Evolutionary conservation across 2,113 vertebrate species (phyloP).

Genomic region (Percina caprodes): DNA sequence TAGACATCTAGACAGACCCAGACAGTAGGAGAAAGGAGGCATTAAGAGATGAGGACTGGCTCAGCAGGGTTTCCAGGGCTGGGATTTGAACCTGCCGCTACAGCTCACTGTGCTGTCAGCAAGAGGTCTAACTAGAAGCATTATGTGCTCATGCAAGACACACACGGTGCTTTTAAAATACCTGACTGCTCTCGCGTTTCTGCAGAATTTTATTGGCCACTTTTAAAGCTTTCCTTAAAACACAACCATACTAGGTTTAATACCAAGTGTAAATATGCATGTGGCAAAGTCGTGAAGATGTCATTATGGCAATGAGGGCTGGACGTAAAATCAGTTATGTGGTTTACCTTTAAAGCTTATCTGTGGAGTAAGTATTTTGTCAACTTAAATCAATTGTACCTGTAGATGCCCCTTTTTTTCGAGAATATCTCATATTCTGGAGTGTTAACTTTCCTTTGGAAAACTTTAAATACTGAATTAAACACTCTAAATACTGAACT

Average conservation of each 20-base stretch:
- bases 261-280: background rate
- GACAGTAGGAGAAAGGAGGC: conserved; percentile 54
- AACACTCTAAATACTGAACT: too few relatives aligned
- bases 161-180: conserved; percentile 51
- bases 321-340: background rate
- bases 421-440: background rate
- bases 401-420: too few relatives aligned
- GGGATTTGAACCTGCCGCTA: conserved; percentile 75
- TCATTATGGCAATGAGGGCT: background rate
- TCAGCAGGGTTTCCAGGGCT: conserved; percentile 45
- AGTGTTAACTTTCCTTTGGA: background rate
- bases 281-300: background rate
- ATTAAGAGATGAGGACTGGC: conserved; percentile 50
- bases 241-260: background rate
- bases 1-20: conserved; percentile 48
- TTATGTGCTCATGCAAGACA: conserved; percentile 43
- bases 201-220: background rate
- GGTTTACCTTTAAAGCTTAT: background rate
- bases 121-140: conserved; percentile 49
- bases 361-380: background rate
- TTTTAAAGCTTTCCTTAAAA: background rate
- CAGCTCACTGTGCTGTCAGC: conserved; percentile 73
- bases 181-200: conserved; percentile 17
- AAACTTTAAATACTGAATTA: background rate
- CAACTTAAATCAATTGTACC: background rate